Evolutionary conservation across 2,797 vertebrate genomes (phyloP), one percentile per base, ranked within the genome.

Genomic region (Ctenopoma kingsleyae): DNA sequence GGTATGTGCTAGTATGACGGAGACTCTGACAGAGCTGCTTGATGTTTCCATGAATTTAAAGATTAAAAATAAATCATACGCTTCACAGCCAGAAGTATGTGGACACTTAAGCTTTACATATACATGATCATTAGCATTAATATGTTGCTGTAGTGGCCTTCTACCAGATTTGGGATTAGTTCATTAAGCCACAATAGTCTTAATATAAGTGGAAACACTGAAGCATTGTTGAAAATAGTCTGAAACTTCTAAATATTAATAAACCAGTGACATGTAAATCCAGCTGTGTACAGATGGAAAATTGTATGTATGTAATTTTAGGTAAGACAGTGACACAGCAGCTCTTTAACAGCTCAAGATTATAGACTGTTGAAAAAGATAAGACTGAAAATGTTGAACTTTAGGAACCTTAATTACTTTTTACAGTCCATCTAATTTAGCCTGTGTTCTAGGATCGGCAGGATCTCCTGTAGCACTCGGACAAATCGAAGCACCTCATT

Each of bases 401-500:
- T 6, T 23, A 23, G 23, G 23, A 23, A 23, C 4, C 23, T 23
- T 7, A 13, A 16, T 38, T 0, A 8, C 2, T 16, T 56, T 22
- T 57, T 38, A 25, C 11, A 1, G 0, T 54, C 4, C 8, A 20
- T 23, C 12, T 25, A 19, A 55, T 55, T 48, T 55, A n/a, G 17
- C 17, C 30, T 8, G 36, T 10, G 12, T 1, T 60, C 23, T 17
- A 61, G 17, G 4, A 11, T 36, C 30, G n/a, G 15, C 19, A 71
- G 22, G 27, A 30, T 48, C 36, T 49, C 15, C 59, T 72, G 47
- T 27, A 50, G 67, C 23, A 65, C 44, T 50, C 6, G 3, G 43
- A 48, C 68, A 25, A 71, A 51, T 74, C 54, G 67, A 58, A 78
- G 69, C 47, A 16, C 27, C 32, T 57, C 68, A 67, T 67, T 87